phyloP scores from a whole-genome alignment of 2,888 invertebrate species.

The Lasioglossum leucozonium region DNA sequence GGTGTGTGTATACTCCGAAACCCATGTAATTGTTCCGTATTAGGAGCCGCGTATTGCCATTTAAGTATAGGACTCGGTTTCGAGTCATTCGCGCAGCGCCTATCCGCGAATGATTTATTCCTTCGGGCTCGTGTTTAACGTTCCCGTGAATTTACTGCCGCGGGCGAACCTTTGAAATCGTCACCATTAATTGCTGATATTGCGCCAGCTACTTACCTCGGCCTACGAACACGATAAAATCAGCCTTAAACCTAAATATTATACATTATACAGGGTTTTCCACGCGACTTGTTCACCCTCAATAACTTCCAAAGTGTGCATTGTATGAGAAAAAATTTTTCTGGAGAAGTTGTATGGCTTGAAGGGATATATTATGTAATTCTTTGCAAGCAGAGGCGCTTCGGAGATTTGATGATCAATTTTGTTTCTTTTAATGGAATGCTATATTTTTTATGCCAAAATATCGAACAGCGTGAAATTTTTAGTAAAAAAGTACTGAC shows the following conservation, averaged over 20 bases:
- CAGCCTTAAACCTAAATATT: background rate
- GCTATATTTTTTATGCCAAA: too few species aligned
- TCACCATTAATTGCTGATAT: constrained; percentile 25
- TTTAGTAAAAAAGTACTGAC: too few species aligned
- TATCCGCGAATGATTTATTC: constrained; percentile 77
- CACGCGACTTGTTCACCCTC: too few species aligned
- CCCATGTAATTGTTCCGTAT: constrained; percentile 77
- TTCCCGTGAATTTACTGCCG: constrained; percentile 50
- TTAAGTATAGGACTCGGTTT: constrained; percentile 67
- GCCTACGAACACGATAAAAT: background rate
- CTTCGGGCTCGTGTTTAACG: constrained; percentile 39
- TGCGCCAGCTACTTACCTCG: constrained; percentile 10
- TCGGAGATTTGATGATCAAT: too few species aligned
- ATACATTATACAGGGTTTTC: too few species aligned
- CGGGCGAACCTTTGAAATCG: constrained; percentile 32
- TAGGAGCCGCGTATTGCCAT: constrained; percentile 74
- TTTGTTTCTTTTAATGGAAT: too few species aligned
- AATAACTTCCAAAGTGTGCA: too few species aligned
- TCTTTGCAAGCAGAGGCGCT: too few species aligned
- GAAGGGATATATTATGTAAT: too few species aligned
- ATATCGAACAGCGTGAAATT: too few species aligned
- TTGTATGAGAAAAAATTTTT: too few species aligned
- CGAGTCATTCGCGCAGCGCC: constrained; percentile 65
- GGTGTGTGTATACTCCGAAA: constrained; percentile 66
- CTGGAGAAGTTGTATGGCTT: too few species aligned